Evolutionary conservation across 37 sponge, comb jelly and placozoan species (phyloP).

Genomic region (Beroe forskalii): DNA sequence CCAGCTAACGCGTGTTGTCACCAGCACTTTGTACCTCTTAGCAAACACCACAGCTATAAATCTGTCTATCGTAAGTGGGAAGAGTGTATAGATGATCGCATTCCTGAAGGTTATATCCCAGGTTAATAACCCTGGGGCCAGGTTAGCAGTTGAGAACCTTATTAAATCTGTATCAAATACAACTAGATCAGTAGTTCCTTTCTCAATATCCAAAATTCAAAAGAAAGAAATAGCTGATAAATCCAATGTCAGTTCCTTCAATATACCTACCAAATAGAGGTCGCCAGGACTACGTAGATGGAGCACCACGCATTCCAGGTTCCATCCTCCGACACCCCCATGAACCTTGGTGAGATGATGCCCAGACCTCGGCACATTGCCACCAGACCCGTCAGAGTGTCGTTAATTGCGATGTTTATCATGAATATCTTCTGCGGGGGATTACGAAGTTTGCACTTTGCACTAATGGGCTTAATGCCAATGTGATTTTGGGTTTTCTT

Average conservation of each 20-base stretch:
- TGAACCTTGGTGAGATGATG: neutral
- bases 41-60: constrained; percentile 28
- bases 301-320: neutral
- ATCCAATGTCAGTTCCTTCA: no score
- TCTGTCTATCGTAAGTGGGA: constrained; percentile 42
- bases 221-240: no score
- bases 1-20: neutral
- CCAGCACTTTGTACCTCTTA: neutral
- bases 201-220: no score
- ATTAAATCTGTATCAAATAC: no score
- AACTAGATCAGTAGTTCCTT: no score
- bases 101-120: no score
- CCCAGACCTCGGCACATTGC: constrained; percentile 23
- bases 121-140: no score
- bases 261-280: neutral
- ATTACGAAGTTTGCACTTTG: no score
- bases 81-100: neutral
- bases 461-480: no score
- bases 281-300: neutral
- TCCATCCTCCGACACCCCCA: constrained; percentile 25
- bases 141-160: no score
- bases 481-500: no score
- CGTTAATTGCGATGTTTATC: constrained; percentile 36
- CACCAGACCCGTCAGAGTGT: neutral
- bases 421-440: constrained; percentile 30